A percentile compares a stretch with the other conserved stretches of the same genome.
phyloP scores from a whole-genome alignment of 2,797 vertebrate species.

The Crenuchus spilurus region DNA sequence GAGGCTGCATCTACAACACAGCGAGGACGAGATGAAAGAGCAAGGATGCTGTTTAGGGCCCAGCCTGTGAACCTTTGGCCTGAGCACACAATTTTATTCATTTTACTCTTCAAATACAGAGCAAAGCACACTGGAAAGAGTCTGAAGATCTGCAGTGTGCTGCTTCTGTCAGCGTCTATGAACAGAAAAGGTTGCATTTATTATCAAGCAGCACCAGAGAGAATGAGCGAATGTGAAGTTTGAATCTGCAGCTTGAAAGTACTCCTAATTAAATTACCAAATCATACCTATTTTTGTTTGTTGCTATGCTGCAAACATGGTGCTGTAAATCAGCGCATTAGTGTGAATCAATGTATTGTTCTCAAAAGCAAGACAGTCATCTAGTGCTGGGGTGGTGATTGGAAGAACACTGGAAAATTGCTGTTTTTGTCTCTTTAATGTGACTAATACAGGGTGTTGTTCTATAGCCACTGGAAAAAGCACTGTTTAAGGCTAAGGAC shows the following conservation, averaged over 20 bases:
- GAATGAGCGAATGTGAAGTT: too few relatives aligned
- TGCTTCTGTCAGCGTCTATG: neutral
- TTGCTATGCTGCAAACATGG: slow-evolving; percentile 34
- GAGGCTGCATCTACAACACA: neutral
- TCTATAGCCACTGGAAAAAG: slow-evolving; percentile 8
- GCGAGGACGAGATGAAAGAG: neutral
- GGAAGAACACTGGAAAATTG: slow-evolving; percentile 25
- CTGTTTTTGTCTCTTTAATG: slow-evolving; percentile 25
- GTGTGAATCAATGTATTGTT: slow-evolving; percentile 32
- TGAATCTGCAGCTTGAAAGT: neutral
- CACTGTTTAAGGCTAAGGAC: slow-evolving; percentile 23
- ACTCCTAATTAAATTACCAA: slow-evolving; percentile 42
- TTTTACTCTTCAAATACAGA: neutral
- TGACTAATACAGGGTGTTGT: slow-evolving; percentile 26
- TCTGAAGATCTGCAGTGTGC: neutral
- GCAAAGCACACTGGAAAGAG: too few relatives aligned
- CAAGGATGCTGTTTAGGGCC: neutral
- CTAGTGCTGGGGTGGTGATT: slow-evolving; percentile 4
- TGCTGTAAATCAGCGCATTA: neutral
- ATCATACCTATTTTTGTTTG: slow-evolving; percentile 28
- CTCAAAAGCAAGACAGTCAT: slow-evolving; percentile 26
- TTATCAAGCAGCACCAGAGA: neutral
- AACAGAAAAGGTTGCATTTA: neutral
- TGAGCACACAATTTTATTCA: neutral
- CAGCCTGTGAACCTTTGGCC: neutral